Evolutionary conservation across 2,888 invertebrate genomes (phyloP), one percentile per base, ranked within the genome.

Genomic region (Koerneria pararmatus): DNA sequence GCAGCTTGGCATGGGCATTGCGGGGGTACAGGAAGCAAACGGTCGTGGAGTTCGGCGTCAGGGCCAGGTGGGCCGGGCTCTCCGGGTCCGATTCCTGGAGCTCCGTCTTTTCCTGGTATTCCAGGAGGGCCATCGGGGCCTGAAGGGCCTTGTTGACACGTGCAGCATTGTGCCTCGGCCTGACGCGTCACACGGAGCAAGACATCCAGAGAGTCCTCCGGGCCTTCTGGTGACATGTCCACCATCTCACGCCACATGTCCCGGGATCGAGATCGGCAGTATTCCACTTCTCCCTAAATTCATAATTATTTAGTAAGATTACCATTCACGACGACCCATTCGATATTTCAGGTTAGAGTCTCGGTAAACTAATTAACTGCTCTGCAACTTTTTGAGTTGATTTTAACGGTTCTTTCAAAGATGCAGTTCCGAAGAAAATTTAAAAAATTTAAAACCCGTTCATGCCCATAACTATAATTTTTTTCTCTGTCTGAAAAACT

Each of bases 211-310:
- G 74, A 71, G 48, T 66, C 66, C 37, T 75, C 75, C 54, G 71
- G 68, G 35, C 72, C 75, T 58, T 76, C 75, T 22, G 81, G 77
- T 11, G 75, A 75, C 64, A 80, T 75, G 56, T 79, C 80, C n/a
- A 82, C 75, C 82, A 82, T 82, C 69, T 80, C 79, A 5, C 73
- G 65, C 82, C 82, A 82, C 80, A 82, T 80, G 70, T 82, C 82
- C 6, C 78, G 74, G 3, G 78, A 75, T 2, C 82, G 74, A 22
- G 77, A 75, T 66, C 78, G 79, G 73, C 81, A 81, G 71, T 79
- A 81, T 62, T 81, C 81, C 19, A 81, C 81, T 67, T 81, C 81
- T 49, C 81, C 79, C 75, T 80, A 62, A n/a, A 62, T 54, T n/a
- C 11, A 58, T 22, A 35, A 8, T 46, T n/a, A n/a, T n/a, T n/a